phyloP scores from a whole-genome alignment of 2,888 invertebrate genomes.

The Morpho helenor region DNA sequence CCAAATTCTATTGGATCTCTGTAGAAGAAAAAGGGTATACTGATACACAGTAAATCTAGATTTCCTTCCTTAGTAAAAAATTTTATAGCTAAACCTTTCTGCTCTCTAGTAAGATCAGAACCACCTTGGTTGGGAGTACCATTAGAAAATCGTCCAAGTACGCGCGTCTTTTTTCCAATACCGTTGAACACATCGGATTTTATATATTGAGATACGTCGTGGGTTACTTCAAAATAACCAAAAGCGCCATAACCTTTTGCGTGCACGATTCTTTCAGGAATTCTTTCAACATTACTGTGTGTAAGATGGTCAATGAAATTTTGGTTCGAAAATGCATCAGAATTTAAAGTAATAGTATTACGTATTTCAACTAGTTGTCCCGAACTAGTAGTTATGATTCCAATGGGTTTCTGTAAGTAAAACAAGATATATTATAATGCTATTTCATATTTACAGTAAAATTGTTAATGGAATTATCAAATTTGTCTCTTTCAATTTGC shows the following conservation, averaged over 20 bases:
- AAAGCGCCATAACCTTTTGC: constrained; percentile 94
- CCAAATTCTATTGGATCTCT: constrained; percentile 91
- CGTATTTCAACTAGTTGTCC: background rate
- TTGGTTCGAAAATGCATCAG: background rate
- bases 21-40: constrained; percentile 92
- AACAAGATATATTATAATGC: background rate
- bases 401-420: background rate
- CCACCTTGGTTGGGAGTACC: constrained; percentile 90
- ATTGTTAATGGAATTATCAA: too few species aligned
- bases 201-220: constrained; percentile 87
- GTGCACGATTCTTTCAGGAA: constrained; percentile 94
- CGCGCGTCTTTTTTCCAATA: constrained; percentile 86
- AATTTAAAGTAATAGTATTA: background rate
- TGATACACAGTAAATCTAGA: constrained; percentile 92
- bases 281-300: constrained; percentile 87
- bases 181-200: constrained; percentile 86
- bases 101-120: constrained; percentile 89
- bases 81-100: constrained; percentile 92
- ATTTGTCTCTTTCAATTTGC: too few species aligned
- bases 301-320: background rate
- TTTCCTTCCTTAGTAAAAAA: constrained; percentile 94
- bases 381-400: background rate
- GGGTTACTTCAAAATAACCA: constrained; percentile 89
- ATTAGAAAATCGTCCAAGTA: constrained; percentile 87
- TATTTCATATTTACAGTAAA: too few species aligned